Evolutionary conservation across 2,888 invertebrate species (phyloP).

Genomic region (Napeogenes sylphis): DNA sequence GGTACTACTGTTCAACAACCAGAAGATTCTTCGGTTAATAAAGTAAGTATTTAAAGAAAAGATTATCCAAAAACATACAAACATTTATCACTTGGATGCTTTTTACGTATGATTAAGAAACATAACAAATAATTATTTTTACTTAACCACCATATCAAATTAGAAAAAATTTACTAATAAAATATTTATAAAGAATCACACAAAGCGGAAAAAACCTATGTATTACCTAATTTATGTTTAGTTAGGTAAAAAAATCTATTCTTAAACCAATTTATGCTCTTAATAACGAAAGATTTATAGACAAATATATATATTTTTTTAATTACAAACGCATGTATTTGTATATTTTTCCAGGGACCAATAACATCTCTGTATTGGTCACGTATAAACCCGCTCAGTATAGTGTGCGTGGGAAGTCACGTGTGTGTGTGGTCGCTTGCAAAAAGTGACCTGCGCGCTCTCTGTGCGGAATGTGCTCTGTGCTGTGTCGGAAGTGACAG

Average conservation of each 20-base stretch:
- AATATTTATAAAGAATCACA: too few relatives aligned
- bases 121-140: too few relatives aligned
- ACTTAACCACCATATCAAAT: too few relatives aligned
- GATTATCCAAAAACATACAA: constrained; percentile 10
- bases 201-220: too few relatives aligned
- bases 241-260: too few relatives aligned
- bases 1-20: constrained; percentile 31
- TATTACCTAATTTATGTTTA: too few relatives aligned
- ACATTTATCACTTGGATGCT: background rate
- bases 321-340: background rate
- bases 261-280: too few relatives aligned
- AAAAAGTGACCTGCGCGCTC: constrained; percentile 55
- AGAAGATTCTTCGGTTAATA: constrained; percentile 2
- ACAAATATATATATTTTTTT: too few relatives aligned
- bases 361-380: constrained; percentile 54
- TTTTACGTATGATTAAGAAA: too few relatives aligned
- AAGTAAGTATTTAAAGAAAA: constrained; percentile 16
- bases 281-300: too few relatives aligned
- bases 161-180: too few relatives aligned
- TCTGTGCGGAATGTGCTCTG: constrained; percentile 27
- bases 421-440: constrained; percentile 53
- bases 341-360: constrained; percentile 38
- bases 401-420: constrained; percentile 41
- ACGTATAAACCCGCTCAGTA: constrained; percentile 49
- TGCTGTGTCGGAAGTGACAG: constrained; percentile 34